These are phyloP conservation scores for Onychostoma macrolepis DNA, from an alignment of 2,113 vertebrate genomes.

Conservation along the genomic window DNA sequence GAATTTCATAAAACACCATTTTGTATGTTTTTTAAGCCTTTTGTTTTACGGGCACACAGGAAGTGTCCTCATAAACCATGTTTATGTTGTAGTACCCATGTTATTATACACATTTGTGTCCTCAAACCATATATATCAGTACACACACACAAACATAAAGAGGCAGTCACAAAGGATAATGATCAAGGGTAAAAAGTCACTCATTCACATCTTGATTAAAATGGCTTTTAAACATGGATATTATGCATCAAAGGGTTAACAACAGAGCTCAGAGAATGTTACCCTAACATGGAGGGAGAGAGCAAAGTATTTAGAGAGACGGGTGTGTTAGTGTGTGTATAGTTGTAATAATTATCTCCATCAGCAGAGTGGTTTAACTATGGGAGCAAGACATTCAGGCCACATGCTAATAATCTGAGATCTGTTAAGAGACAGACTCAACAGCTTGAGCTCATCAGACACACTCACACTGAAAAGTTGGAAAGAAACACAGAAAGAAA, in stretches of 20 bases:
- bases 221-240: not conserved
- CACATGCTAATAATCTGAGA: constrained; percentile 34
- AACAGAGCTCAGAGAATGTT: not conserved
- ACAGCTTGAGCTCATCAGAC: constrained; percentile 39
- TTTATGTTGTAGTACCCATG: no score
- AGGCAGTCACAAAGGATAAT: not conserved
- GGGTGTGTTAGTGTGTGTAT: constrained; percentile 17
- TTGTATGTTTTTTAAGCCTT: no score
- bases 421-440: constrained; percentile 38
- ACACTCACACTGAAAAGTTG: constrained; percentile 1
- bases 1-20: no score
- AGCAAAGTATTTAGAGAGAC: constrained; percentile 17
- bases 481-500: constrained; percentile 22
- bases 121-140: no score
- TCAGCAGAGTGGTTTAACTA: constrained; percentile 25
- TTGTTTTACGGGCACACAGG: no score
- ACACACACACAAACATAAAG: not conserved
- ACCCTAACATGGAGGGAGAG: not conserved
- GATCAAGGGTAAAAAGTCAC: not conserved
- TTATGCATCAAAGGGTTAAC: not conserved
- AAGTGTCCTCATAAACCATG: no score
- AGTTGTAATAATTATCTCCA: constrained; percentile 27
- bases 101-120: no score
- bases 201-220: not conserved
- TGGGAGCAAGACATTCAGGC: constrained; percentile 20